Evolutionary conservation across 2,797 vertebrate genomes (phyloP).

Genomic region (Coregonus suidteri): DNA sequence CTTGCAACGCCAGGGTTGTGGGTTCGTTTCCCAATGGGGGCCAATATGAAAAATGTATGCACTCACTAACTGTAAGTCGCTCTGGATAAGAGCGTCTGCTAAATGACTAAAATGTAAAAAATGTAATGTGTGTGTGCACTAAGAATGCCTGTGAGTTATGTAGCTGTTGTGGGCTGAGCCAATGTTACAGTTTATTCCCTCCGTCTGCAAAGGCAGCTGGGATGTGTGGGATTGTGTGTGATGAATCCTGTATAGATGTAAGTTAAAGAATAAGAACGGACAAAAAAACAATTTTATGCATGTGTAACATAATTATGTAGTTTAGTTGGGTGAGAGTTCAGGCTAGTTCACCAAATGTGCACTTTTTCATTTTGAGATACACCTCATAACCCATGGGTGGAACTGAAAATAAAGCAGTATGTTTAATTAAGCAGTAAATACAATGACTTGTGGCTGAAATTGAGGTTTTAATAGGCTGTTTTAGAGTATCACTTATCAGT

Average conservation of each 20-base stretch:
- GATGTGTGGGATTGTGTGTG: slow-evolving; percentile 20
- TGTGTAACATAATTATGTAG: slow-evolving; percentile 39
- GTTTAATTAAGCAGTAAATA: slow-evolving; percentile 12
- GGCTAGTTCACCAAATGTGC: slow-evolving; percentile 68
- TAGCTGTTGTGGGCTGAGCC: slow-evolving; percentile 11
- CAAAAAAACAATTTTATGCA: slow-evolving; percentile 36
- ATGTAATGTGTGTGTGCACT: not conserved
- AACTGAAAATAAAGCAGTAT: slow-evolving; percentile 2
- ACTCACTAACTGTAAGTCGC: no score
- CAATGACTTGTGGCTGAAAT: slow-evolving; percentile 21
- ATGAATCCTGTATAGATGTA: slow-evolving; percentile 21
- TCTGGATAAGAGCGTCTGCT: no score
- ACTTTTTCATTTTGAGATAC: slow-evolving; percentile 53
- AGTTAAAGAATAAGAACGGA: slow-evolving; percentile 8
- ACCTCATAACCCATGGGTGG: slow-evolving; percentile 13
- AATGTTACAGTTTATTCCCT: not conserved
- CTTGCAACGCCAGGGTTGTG: no score
- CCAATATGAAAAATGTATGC: no score
- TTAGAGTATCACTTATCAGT: not conserved
- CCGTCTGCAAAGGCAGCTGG: slow-evolving; percentile 4
- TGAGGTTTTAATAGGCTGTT: slow-evolving; percentile 11
- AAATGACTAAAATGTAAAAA: no score
- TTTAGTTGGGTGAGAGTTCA: slow-evolving; percentile 26
- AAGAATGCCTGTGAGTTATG: slow-evolving; percentile 6
- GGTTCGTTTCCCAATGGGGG: no score